Conservation (phyloP, 2,888 invertebrate species). For the Palloptera scutellata region DNA sequence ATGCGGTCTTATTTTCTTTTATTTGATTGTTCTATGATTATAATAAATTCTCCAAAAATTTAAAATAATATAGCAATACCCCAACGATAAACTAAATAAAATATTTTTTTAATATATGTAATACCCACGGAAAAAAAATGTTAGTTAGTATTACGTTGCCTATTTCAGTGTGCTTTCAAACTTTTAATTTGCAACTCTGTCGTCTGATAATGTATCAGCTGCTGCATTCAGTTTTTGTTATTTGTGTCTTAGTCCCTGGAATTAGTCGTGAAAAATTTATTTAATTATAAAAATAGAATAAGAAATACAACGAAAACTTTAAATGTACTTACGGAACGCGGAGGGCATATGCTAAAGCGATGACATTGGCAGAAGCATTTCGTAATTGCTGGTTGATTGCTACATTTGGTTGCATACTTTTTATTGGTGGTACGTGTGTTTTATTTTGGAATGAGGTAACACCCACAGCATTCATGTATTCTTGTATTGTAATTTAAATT, state of each 20-base stretch:
- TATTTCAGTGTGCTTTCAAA: neutral
- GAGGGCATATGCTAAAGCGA: constrained; percentile 16
- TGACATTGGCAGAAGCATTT: constrained; percentile 54
- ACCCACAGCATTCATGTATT: neutral
- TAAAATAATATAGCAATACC: no score
- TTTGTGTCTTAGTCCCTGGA: neutral
- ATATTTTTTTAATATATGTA: no score
- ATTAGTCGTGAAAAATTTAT: no score
- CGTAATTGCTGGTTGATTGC: constrained; percentile 73
- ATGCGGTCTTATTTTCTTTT: no score
- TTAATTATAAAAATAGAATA: no score
- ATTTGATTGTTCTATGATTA: no score
- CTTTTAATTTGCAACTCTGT: neutral
- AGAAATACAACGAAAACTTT: no score
- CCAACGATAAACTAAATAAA: no score
- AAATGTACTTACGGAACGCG: neutral
- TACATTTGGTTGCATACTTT: constrained; percentile 72
- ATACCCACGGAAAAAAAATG: no score
- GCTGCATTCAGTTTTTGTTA: neutral
- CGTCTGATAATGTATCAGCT: neutral
- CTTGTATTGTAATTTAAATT: no score
- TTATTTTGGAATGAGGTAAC: constrained; percentile 86
- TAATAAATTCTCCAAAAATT: no score
- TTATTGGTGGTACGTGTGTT: constrained; percentile 73
- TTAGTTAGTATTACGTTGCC: no score